These are phyloP conservation scores for Macropus fuliginosus DNA, from an alignment of 2,797 vertebrate species.

Conservation along the genomic window DNA sequence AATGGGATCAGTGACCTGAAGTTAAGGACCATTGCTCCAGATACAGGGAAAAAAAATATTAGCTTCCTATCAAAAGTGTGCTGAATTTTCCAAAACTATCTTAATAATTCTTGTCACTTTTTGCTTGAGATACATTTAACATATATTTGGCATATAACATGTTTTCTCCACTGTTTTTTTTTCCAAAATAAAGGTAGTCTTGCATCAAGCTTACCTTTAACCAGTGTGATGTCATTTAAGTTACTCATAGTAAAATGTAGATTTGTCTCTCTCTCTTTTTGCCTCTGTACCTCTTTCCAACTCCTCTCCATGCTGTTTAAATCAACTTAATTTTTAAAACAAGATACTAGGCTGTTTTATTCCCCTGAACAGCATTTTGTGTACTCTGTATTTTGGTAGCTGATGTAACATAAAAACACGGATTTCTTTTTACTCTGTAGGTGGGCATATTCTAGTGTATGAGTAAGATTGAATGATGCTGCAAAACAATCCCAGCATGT, in stretches of 20 bases:
- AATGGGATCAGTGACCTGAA: not conserved
- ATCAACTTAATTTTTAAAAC: not conserved
- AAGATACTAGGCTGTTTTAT: not conserved
- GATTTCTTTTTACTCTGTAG: not conserved
- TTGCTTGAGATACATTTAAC: conserved; percentile 17
- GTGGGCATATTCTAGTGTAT: not conserved
- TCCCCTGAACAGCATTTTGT: conserved; percentile 20
- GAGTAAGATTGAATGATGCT: not conserved
- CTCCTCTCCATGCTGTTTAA: not conserved
- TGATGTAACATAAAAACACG: not conserved
- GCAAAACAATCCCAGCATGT: not conserved
- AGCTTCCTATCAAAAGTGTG: conserved; percentile 30
- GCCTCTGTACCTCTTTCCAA: not conserved
- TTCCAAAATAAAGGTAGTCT: conserved; percentile 1
- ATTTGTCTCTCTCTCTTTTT: not conserved
- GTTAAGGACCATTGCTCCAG: not conserved
- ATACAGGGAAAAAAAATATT: conserved; percentile 1
- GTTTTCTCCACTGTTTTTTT: not conserved
- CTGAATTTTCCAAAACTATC: conserved; percentile 53
- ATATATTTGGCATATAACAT: not conserved
- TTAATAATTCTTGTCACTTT: conserved; percentile 20
- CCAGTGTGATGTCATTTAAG: conserved; percentile 29
- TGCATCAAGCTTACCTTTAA: not conserved
- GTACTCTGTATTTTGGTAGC: conserved; percentile 42
- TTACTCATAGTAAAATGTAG: conserved; percentile 29